Percentiles rank a stretch among this genome's conserved stretches.
Evolutionary conservation across 2,113 vertebrate genomes (phyloP).

Genomic region (Lepisosteus osseus): DNA sequence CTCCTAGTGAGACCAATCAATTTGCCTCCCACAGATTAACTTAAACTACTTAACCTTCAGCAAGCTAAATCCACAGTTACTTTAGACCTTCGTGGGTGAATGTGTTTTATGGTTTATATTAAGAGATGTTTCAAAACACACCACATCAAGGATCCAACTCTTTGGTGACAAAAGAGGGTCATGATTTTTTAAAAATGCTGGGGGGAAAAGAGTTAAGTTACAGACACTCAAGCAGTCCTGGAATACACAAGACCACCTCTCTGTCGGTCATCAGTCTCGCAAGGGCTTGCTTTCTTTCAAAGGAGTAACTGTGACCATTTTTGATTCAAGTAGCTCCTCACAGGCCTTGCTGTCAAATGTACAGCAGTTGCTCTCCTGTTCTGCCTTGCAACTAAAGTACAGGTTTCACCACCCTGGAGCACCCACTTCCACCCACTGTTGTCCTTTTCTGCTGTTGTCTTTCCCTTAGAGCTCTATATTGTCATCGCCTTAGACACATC

Average conservation of each 20-base stretch:
- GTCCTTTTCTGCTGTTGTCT: no score
- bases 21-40: slow-evolving; percentile 78
- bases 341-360: no score
- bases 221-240: background rate
- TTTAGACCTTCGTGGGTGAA: slow-evolving; percentile 32
- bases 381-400: no score
- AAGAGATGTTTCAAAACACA: background rate
- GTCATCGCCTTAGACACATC: no score
- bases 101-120: background rate
- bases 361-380: no score
- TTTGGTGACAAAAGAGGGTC: background rate
- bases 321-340: no score
- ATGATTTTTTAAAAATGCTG: background rate
- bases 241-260: background rate
- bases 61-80: slow-evolving; percentile 58
- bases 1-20: slow-evolving; percentile 68
- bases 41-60: slow-evolving; percentile 78
- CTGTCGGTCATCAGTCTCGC: background rate
- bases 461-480: no score
- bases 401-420: no score
- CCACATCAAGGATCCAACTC: background rate
- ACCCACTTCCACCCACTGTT: no score
- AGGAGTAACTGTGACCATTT: no score
- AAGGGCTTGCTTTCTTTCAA: no score
- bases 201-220: background rate